A percentile compares a stretch with the other conserved stretches of the same genome.
Conservation (phyloP, 1,140 invertebrate species). For the Patella vulgata region DNA sequence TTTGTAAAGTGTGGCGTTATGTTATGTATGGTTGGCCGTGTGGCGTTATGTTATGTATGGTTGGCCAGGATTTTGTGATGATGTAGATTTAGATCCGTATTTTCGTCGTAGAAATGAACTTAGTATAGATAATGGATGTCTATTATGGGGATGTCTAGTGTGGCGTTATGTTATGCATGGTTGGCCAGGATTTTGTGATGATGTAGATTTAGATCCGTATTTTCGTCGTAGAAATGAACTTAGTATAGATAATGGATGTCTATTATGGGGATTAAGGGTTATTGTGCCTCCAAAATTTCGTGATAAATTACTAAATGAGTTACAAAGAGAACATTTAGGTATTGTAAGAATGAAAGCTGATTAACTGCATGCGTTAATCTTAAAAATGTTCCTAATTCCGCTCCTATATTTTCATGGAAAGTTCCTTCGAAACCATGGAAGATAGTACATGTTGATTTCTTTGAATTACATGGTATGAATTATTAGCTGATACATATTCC, state of each 20-base stretch:
- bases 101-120: constrained; percentile 10
- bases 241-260: constrained; percentile 9
- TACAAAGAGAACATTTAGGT: constrained; percentile 58
- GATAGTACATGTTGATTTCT: constrained; percentile 41
- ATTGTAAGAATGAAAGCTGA: constrained; percentile 70
- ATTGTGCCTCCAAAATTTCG: constrained; percentile 12
- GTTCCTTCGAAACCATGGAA: constrained; percentile 24
- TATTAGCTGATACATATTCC: constrained; percentile 34
- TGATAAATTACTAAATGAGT: not conserved
- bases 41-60: constrained; percentile 7
- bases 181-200: constrained; percentile 10
- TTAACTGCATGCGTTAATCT: constrained; percentile 65
- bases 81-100: constrained; percentile 11
- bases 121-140: constrained; percentile 9
- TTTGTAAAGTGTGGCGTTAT: constrained; percentile 9
- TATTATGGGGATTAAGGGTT: constrained; percentile 21
- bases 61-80: constrained; percentile 10
- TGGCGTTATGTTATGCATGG: constrained; percentile 7
- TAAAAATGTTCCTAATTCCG: constrained; percentile 12
- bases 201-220: constrained; percentile 11
- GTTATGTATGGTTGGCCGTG: constrained; percentile 22
- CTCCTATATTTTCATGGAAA: constrained; percentile 35
- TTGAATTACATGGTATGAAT: constrained; percentile 4
- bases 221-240: constrained; percentile 10
- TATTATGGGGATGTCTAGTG: constrained; percentile 19